Evolutionary conservation across 2,888 invertebrate species (phyloP), one percentile per base, ranked within the genome.

Genomic region (Dasypolia templi): DNA sequence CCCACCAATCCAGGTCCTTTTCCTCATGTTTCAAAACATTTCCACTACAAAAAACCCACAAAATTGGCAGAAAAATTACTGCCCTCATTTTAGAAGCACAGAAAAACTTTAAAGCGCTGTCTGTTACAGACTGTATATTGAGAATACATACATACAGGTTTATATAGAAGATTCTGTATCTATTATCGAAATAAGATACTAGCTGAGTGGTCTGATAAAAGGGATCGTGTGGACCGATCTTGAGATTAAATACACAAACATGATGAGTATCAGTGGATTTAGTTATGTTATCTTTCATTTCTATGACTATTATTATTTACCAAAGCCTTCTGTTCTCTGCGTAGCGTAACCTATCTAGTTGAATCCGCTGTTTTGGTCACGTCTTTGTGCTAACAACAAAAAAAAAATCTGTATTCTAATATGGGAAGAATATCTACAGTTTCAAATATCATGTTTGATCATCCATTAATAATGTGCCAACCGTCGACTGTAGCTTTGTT

Each of bases 1-100:
- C 97, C 97, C 98, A 98, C 99, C 99, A 99, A 84, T 97, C 96
- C 35, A 90, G 84, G 1, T 92, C 90, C 2, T 77, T 87, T 62
- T 91, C 91, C 17, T 88, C 73, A 62, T 87, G 85, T 51, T 86
- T 88, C 51, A 87, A 78, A 32, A 92, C 81, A 62, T 86, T 89
- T 17, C 88, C 91, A 75, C 85, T 81, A 85, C 89, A 90, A 11
- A 89, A 3, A 59, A 89, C 88, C 53, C 92, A 63, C 9, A 94
- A 81, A 42, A 92, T 51, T 1, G 92, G 87, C 81, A 94, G 86
- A 58, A 94, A 59, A 56, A 89, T 72, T 19, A 92, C 84, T 59
- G 84, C 86, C 89, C 84, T 93, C 94, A 94, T 94, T 69, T 80
- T 87, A 7, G 14, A 14, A 44, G n/a, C 39, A 29, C 39, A 39